Base-by-base conservation (phyloP, 2,888 invertebrate genomes). In the Rutpela maculata region DNA sequence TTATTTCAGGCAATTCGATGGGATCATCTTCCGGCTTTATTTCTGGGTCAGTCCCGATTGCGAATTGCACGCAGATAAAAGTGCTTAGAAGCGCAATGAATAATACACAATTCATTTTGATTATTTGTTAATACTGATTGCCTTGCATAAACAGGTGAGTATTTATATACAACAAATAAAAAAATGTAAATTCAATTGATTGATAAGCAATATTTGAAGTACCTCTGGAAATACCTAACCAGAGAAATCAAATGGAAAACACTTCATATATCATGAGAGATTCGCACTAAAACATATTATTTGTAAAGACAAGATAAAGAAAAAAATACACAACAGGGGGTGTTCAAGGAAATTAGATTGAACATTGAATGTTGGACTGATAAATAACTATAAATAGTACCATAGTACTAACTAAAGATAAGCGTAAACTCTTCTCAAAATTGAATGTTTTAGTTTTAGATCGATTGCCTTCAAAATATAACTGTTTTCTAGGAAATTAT, bases 1-100 rank as follows among this genome's bases (percentile, higher is more conserved):
- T 69, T 17, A 78, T 35, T 68, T 75, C 69, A 26, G 68, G 75
- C 12, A 38, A 55, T 56, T 73, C 78, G 12, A 62, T 43, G n/a
- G 62, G 15, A 65, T n/a, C 60, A 63, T 43, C 63, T 70, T 18
- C 31, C 11, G 17, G n/a, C 12, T 43, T 31, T 62, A 38, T 43
- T 63, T n/a, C 55, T 43, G 63, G 59, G 10, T 22, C 59, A n/a
- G 15, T 7, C 12, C 62, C 31, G 12, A 26, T 26, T 31, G 10
- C 12, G n/a, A 19, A 31, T 35, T 62, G 11, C 5, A 62, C 62
- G 26, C 15, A 31, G 11, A 35, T 22, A 62, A 59, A 59, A 12
- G 59, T 15, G 22, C 19, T 12, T 22, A 59, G 12, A 2, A 59
- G 19, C 15, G 11, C 59, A 19, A 59, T 15, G 5, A 59, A 15